Evolutionary conservation across 2,113 vertebrate species (phyloP).

Genomic region (Otus sunia): DNA sequence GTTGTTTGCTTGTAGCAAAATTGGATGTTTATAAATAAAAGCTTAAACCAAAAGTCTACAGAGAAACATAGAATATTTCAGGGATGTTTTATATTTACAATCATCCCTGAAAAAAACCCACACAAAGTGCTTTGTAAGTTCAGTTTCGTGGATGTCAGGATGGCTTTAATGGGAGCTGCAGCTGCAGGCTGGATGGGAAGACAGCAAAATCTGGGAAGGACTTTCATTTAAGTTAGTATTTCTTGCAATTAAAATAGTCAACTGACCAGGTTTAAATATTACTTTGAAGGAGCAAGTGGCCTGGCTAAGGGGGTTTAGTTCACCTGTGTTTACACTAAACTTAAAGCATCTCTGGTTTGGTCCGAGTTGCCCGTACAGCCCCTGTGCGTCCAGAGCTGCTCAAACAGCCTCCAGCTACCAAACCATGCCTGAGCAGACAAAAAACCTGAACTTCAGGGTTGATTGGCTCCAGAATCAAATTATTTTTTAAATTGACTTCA

Average conservation of each 20-base stretch:
- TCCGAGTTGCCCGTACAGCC: accelerated
- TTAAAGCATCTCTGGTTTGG: too few species aligned
- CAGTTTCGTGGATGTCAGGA: neutral
- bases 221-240: neutral
- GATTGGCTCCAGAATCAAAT: neutral
- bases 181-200: neutral
- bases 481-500: neutral
- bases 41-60: neutral
- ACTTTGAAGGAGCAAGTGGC: neutral
- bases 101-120: neutral
- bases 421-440: neutral
- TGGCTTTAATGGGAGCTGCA: accelerated
- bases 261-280: neutral
- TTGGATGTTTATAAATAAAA: neutral
- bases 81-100: neutral
- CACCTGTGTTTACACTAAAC: neutral
- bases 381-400: neutral
- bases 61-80: neutral
- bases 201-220: neutral
- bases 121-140: neutral
- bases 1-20: neutral
- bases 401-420: neutral
- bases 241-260: neutral
- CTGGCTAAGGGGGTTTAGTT: neutral
- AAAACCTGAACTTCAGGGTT: neutral